phyloP scores from a whole-genome alignment of 2,113 vertebrate species.

The Laterallus jamaicensis region DNA sequence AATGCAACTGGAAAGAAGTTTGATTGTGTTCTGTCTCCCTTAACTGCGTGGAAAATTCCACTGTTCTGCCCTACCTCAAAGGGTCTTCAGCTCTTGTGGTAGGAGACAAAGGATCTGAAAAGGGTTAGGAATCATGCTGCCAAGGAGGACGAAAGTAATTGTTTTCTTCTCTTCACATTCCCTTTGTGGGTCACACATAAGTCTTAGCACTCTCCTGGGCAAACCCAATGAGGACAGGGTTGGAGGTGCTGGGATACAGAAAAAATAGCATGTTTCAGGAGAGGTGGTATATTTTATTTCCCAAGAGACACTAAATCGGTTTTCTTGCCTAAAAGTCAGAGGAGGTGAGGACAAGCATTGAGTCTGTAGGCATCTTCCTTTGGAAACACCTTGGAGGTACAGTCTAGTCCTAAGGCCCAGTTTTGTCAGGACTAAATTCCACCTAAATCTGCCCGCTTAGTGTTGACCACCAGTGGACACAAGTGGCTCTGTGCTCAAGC shows the following conservation, averaged over 20 bases:
- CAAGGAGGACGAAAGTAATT: not conserved
- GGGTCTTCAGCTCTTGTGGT: not conserved
- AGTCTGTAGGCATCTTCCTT: not conserved
- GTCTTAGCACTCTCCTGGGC: not conserved
- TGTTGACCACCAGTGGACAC: not conserved
- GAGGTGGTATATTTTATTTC: not conserved
- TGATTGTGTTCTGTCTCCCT: accelerated
- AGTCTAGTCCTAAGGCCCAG: not conserved
- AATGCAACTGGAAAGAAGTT: not conserved
- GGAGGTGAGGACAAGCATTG: not conserved
- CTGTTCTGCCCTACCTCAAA: not conserved
- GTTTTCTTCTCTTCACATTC: not conserved
- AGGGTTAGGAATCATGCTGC: not conserved
- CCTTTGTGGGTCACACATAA: not conserved
- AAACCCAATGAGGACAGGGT: not conserved
- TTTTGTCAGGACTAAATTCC: not conserved
- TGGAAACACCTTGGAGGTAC: not conserved
- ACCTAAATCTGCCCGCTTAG: not conserved
- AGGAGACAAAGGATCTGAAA: not conserved
- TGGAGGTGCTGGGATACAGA: not conserved
- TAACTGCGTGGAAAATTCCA: not conserved
- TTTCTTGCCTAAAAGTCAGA: not conserved
- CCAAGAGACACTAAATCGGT: not conserved
- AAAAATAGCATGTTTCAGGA: not conserved
- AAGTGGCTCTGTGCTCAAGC: not conserved